Base-by-base conservation (phyloP, 30 jellyfish, hydroid and myxozoan genomes). In the Turritopsis rubra region DNA sequence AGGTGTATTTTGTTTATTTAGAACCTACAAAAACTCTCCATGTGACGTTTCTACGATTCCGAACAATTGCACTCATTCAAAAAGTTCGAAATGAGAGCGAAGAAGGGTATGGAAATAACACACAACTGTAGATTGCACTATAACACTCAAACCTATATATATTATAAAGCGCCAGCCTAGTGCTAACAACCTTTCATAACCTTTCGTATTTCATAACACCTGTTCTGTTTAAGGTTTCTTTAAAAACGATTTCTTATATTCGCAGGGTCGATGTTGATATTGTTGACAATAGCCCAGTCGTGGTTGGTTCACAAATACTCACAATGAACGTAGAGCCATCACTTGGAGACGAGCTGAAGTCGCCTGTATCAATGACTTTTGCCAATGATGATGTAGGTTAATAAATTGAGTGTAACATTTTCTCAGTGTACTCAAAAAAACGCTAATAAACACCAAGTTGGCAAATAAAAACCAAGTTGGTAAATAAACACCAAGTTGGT, bases 271-370 rank as follows among this genome's bases (percentile, higher is more conserved):
- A 75, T 7, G 89, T 83, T 79, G 96, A 86, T 29, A 88, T 93
- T 53, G 79, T 88, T 22, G 96, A 93, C 75, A 96, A 93, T 85
- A 85, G 72, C 53, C 96, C 98, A 16, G 82, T 93, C 89, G 87
- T 85, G 75, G 91, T 93, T 54, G 96, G 95, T n/a, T 83, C 98
- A n/a, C 91, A 88, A 26, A 95, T 93, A 21, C 85, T 93, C 20
- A 80, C 98, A 24, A 73, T 93, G 94, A 25, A 88, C 18, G 83
- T 93, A 21, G 90, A 84, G 23, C 98, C 98, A 1, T 86, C 88
- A 0, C 80, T 88, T 8, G 94, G 93, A 21, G 83, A 79, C 0
- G 82, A 82, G 27, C 73, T 88, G 31, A 85, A 89, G 21, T 75
- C 65, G 21, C 98, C 98, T 8, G 96, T 93, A 21, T 16, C 91